Evolutionary conservation across 2,888 invertebrate genomes (phyloP).

Genomic region (Philonicus albiceps): DNA sequence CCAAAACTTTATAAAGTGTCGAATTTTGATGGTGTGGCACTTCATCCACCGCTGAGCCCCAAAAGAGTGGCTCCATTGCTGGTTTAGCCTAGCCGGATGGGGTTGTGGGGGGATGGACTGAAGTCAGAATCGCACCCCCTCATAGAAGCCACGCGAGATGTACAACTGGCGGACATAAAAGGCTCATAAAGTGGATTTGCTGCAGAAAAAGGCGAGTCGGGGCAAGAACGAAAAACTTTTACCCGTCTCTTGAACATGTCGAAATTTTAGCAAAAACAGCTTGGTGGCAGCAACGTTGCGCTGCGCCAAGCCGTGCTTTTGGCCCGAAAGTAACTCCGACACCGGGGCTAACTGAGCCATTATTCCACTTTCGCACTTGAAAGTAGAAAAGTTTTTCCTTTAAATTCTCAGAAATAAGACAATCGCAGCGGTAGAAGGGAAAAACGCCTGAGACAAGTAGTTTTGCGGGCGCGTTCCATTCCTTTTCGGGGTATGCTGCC

Average conservation of each 20-base stretch:
- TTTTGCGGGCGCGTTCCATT: neutral
- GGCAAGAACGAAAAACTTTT: slow-evolving; percentile 21
- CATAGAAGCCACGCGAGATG: neutral
- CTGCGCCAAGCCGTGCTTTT: neutral
- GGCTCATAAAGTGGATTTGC: slow-evolving; percentile 29
- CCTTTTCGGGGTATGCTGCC: neutral
- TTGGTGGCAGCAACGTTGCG: neutral
- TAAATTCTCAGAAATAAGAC: slow-evolving; percentile 6
- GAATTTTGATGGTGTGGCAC: slow-evolving; percentile 24
- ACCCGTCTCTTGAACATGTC: slow-evolving; percentile 14
- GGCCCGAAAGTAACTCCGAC: neutral
- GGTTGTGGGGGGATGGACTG: neutral
- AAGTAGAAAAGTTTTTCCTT: slow-evolving; percentile 36
- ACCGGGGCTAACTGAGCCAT: neutral
- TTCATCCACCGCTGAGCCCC: neutral
- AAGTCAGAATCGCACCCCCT: neutral
- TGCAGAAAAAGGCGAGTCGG: neutral
- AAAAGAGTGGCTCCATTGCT: neutral
- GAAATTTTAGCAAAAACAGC: slow-evolving; percentile 2
- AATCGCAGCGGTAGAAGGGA: neutral
- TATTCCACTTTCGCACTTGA: slow-evolving; percentile 23
- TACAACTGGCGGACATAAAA: slow-evolving; percentile 12
- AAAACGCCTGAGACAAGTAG: neutral
- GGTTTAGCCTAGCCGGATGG: neutral
- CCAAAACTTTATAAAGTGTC: slow-evolving; percentile 26